Percentiles rank a stretch among this genome's conserved stretches.
phyloP scores from a whole-genome alignment of 2,888 invertebrate genomes.

The Luffia ferchaultella region DNA sequence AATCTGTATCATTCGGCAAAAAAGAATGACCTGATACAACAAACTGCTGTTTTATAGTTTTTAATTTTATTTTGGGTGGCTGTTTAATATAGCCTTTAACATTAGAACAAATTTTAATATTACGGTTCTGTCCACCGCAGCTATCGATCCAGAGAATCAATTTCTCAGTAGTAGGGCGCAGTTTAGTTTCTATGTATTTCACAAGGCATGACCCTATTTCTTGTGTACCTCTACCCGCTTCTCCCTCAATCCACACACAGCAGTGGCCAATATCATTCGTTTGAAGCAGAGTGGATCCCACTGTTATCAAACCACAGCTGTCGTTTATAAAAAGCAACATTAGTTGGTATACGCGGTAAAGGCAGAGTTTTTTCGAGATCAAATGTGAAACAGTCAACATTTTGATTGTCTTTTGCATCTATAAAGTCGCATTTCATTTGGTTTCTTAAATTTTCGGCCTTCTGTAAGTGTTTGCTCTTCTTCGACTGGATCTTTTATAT shows the following conservation, averaged over 20 bases:
- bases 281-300: too few relatives aligned
- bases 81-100: constrained; percentile 16
- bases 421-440: too few relatives aligned
- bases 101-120: constrained; percentile 17
- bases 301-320: too few relatives aligned
- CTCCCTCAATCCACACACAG: constrained; percentile 13
- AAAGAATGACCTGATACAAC: too few relatives aligned
- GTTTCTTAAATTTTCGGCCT: too few relatives aligned
- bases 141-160: constrained; percentile 13
- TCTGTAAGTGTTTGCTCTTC: too few relatives aligned
- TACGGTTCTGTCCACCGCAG: constrained; percentile 18
- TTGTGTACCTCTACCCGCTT: constrained; percentile 11
- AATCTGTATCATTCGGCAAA: too few relatives aligned
- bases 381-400: constrained; percentile 12
- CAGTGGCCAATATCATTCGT: constrained; percentile 7
- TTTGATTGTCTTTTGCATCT: constrained; percentile 10
- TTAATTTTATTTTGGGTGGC: too few relatives aligned
- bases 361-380: constrained; percentile 15
- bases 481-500: too few relatives aligned
- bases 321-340: constrained; percentile 18
- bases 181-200: constrained; percentile 6
- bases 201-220: constrained; percentile 13
- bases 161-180: constrained; percentile 2
- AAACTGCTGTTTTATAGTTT: too few relatives aligned
- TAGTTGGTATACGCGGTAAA: constrained; percentile 16